These are phyloP conservation scores for Pyralis farinalis DNA, from an alignment of 2,888 invertebrate genomes.

Conservation along the genomic window DNA sequence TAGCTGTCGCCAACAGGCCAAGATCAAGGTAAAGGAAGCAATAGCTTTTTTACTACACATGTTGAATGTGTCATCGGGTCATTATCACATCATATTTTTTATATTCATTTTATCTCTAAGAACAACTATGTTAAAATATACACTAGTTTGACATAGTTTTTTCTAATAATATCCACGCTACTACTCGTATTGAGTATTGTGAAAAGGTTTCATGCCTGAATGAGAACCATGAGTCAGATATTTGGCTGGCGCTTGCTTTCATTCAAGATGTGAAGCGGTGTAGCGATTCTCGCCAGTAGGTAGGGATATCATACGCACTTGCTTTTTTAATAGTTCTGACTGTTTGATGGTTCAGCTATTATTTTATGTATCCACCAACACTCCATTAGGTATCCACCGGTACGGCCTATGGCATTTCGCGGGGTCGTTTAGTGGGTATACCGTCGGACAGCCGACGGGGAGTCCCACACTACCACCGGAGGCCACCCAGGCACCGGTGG, in stretches of 20 bases:
- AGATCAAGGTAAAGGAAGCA: constrained; percentile 46
- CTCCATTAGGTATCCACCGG: too few species aligned
- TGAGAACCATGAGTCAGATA: constrained; percentile 60
- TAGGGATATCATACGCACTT: too few species aligned
- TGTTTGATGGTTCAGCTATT: too few species aligned
- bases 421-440: too few species aligned
- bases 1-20: constrained; percentile 38
- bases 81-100: background rate
- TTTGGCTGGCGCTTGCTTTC: constrained; percentile 53
- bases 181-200: background rate
- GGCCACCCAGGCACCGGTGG: too few species aligned
- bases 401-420: too few species aligned
- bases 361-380: too few species aligned
- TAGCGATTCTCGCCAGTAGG: constrained; percentile 31
- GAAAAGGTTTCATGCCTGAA: constrained; percentile 41
- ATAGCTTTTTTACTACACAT: constrained; percentile 20
- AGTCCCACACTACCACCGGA: too few species aligned
- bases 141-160: background rate
- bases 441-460: too few species aligned
- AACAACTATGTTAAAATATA: too few species aligned
- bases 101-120: too few species aligned
- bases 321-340: too few species aligned
- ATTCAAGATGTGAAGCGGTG: constrained; percentile 36
- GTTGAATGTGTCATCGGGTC: constrained; percentile 2
- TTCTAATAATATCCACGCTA: background rate